phyloP scores from a whole-genome alignment of 2,113 vertebrate genomes.

The Elgaria multicarinata region DNA sequence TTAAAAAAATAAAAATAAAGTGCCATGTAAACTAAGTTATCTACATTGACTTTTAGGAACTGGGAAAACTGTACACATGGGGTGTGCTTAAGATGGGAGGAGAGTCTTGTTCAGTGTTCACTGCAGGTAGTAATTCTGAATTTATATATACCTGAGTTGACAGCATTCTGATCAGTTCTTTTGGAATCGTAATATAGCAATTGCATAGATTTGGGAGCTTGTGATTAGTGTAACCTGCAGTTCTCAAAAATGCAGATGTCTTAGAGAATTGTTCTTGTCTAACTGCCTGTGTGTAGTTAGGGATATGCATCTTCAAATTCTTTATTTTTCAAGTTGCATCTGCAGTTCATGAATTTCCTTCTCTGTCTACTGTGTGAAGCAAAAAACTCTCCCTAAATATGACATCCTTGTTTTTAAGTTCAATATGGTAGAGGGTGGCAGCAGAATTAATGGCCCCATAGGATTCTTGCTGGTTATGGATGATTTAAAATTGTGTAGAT shows the following conservation, averaged over 20 bases:
- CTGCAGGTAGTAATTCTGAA: neutral
- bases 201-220: neutral
- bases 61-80: neutral
- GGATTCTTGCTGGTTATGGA: neutral
- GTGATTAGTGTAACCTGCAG: neutral
- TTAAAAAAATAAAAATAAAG: too few relatives aligned
- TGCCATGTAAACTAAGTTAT: neutral
- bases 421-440: neutral
- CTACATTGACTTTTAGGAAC: neutral
- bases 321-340: neutral
- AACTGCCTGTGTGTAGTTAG: too few relatives aligned
- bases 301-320: neutral
- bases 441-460: neutral
- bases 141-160: neutral
- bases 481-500: too few relatives aligned
- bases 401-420: neutral
- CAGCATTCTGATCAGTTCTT: neutral
- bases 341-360: neutral
- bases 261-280: neutral
- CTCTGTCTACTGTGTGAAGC: neutral
- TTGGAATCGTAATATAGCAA: neutral
- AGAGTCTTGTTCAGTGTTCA: neutral
- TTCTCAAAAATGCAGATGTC: neutral
- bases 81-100: neutral
- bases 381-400: neutral